Conservation (phyloP, 2,888 invertebrate species). For the Apodemia zela region DNA sequence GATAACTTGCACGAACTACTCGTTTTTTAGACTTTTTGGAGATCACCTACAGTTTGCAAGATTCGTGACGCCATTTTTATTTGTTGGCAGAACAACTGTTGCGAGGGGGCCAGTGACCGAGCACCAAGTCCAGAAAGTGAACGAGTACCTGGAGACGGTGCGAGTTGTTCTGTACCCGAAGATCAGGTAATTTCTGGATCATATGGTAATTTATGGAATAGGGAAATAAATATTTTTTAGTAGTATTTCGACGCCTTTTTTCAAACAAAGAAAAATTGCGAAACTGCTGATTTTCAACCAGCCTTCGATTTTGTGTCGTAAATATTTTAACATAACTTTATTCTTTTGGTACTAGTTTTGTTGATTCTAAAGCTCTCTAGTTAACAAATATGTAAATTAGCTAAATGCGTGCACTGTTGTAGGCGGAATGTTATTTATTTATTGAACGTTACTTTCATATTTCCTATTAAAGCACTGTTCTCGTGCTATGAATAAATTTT, state of each 20-base stretch:
- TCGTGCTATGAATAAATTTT: too few species aligned
- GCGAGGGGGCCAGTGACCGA: conserved; percentile 35
- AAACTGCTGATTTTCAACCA: background rate
- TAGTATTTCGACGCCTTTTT: background rate
- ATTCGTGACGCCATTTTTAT: too few species aligned
- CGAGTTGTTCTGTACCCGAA: conserved; percentile 64
- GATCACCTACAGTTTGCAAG: too few species aligned
- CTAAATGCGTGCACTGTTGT: too few species aligned
- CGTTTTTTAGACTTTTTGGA: too few species aligned
- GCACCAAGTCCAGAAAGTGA: conserved; percentile 49
- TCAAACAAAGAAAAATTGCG: background rate
- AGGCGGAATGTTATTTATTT: too few species aligned
- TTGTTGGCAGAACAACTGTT: conserved; percentile 36
- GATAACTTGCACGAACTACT: too few species aligned
- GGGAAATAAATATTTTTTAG: background rate
- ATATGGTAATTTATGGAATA: background rate
- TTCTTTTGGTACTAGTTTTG: background rate
- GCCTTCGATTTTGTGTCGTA: background rate
- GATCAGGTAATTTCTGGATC: conserved; percentile 46
- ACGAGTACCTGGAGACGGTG: conserved; percentile 67
- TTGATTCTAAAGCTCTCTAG: background rate
- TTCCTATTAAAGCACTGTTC: too few species aligned
- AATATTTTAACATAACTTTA: too few species aligned
- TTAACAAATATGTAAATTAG: background rate
- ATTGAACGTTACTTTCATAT: too few species aligned